A percentile compares a stretch with the other conserved stretches of the same genome.
Evolutionary conservation across 2,888 invertebrate species (phyloP).

Genomic region (Ischnus inquisitorius): DNA sequence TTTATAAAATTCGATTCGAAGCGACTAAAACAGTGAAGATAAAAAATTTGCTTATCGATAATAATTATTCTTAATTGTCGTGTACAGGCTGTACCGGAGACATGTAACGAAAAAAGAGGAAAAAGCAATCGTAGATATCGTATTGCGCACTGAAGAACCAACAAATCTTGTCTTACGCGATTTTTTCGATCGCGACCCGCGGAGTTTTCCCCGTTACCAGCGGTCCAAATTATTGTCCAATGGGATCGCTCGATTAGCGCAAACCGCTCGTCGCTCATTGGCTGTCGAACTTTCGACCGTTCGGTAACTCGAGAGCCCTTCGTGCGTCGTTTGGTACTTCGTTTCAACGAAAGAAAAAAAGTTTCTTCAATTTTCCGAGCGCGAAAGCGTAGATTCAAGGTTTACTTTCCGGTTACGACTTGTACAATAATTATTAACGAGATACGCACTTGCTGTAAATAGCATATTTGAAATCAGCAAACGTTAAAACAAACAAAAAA

Average conservation of each 20-base stretch:
- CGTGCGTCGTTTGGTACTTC: not conserved
- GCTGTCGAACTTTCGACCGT: not conserved
- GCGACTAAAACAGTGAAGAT: not conserved
- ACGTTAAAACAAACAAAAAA: too few species aligned
- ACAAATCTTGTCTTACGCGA: not conserved
- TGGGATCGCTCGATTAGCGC: not conserved
- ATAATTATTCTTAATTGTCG: slow-evolving; percentile 16
- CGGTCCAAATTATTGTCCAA: not conserved
- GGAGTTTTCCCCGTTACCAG: not conserved
- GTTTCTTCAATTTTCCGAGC: slow-evolving; percentile 3
- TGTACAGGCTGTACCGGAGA: not conserved
- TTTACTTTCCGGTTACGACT: not conserved
- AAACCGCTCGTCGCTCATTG: not conserved
- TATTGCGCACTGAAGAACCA: not conserved
- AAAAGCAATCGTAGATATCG: not conserved
- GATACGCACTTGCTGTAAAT: slow-evolving; percentile 54
- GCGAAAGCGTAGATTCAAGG: not conserved
- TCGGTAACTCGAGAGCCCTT: not conserved
- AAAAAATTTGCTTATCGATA: slow-evolving; percentile 5
- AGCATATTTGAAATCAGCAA: slow-evolving; percentile 38
- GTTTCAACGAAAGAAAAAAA: not conserved
- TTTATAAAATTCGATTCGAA: not conserved
- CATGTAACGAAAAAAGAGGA: not conserved
- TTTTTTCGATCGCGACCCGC: not conserved
- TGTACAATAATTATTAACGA: slow-evolving; percentile 12